Base-by-base conservation (phyloP, 2,797 vertebrate species). In the Dermochelys coriacea region DNA sequence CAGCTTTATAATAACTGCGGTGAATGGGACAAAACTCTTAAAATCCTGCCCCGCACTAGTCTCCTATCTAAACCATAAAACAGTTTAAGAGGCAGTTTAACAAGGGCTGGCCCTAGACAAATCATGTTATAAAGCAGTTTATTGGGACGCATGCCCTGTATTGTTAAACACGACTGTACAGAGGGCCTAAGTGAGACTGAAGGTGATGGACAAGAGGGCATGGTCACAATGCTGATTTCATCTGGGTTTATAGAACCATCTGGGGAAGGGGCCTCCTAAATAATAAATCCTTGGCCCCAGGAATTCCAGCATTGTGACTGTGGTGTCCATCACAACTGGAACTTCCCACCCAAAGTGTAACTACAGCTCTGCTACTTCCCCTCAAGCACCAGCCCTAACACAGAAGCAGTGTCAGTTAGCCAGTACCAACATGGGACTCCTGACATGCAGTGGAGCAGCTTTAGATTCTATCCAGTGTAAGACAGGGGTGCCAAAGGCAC, bases 141-240 rank as follows among this genome's bases (percentile, higher is more conserved):
- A 27, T 51, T 6, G 8, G 82, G 74, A 55, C 47, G 93, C 90
- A 19, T 82, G 19, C 84, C 80, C 92, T 52, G 8, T 37, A 87
- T 90, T 87, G 83, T 74, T 86, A 41, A 93, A 88, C 84, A 61
- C 87, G 84, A 87, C 89, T 91, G 88, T 50, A 19, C 34, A 68
- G 34, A 37, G 37, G 34, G 50, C 82, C 50, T 85, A 64, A 85
- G 54, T 4, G 1, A 55, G 71, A 41, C 90, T 47, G 84, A 2
- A 12, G 90, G 94, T 91, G 92, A 90, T 89, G 94, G 87, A 29
- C 4, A 29, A 37, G 91, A 89, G 71, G 57, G 86, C 87, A 86
- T 90, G 95, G 93, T 74, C 93, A 95, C 54, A 10, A 19, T 0
- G 1, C 21, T 61, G 55, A 51, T 87, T 93, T 94, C 82, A 88